phyloP scores from a whole-genome alignment of 1,140 invertebrate species.

The Drosophila suzukii region DNA sequence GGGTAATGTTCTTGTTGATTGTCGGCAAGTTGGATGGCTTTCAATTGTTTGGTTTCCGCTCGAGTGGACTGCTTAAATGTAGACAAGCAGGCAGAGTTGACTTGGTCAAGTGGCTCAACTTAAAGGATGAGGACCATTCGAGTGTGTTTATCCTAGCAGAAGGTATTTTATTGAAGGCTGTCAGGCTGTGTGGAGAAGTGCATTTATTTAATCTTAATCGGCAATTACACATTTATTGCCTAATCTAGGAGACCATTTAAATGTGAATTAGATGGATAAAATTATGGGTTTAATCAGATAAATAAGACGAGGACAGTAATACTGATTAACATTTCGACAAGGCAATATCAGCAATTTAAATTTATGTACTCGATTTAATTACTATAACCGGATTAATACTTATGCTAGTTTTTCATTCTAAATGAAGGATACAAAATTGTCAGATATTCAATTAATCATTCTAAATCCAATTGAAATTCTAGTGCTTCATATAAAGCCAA shows the following conservation, averaged over 20 bases:
- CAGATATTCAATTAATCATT: background rate
- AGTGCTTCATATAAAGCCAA: background rate
- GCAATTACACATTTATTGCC: background rate
- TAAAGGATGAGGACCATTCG: constrained; percentile 4
- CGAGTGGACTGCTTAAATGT: constrained; percentile 37
- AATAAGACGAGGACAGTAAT: background rate
- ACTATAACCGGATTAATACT: background rate
- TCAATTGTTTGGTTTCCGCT: constrained; percentile 50
- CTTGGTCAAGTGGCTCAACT: constrained; percentile 15
- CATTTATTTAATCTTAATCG: background rate
- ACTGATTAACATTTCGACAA: background rate
- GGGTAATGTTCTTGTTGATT: constrained; percentile 21
- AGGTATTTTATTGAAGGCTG: constrained; percentile 11
- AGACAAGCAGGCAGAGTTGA: constrained; percentile 22
- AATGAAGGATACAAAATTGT: background rate
- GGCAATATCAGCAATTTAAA: background rate
- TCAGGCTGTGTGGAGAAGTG: background rate
- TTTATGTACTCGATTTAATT: background rate
- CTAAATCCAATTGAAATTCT: constrained; percentile 14
- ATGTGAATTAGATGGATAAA: background rate
- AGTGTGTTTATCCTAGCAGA: constrained; percentile 14
- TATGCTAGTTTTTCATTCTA: background rate
- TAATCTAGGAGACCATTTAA: background rate
- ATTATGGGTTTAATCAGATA: too few species aligned
- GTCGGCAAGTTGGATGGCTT: constrained; percentile 29